phyloP scores from a whole-genome alignment of 2,888 invertebrate species.

The Sesia bembeciformis region DNA sequence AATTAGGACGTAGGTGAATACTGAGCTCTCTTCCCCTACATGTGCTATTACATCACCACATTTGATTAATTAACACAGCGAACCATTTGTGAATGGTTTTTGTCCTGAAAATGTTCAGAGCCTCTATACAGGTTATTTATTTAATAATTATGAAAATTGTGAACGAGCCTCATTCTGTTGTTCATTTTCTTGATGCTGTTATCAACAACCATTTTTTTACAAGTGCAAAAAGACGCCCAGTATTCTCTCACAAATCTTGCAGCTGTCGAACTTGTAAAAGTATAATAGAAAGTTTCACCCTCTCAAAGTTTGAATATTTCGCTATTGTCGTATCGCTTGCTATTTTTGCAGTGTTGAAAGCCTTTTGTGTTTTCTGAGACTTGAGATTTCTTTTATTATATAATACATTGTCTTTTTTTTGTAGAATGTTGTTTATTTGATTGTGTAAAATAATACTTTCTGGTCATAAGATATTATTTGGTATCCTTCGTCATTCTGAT shows the following conservation, averaged over 20 bases:
- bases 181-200: too few species aligned
- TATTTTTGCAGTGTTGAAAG: neutral
- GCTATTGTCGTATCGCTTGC: neutral
- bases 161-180: too few species aligned
- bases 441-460: too few species aligned
- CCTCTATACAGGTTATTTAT: too few species aligned
- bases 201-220: neutral
- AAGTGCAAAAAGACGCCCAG: neutral
- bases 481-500: too few species aligned
- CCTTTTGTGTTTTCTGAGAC: neutral
- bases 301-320: conserved; percentile 6
- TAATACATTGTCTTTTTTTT: too few species aligned
- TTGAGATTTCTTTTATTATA: neutral
- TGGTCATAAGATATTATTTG: too few species aligned
- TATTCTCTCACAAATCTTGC: conserved; percentile 6
- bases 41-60: neutral
- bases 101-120: too few species aligned
- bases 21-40: neutral
- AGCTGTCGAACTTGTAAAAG: conserved; percentile 13
- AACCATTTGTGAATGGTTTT: too few species aligned
- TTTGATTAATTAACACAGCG: neutral
- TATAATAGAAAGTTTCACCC: conserved; percentile 13
- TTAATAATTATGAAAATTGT: too few species aligned
- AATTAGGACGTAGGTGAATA: neutral
- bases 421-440: too few species aligned